Evolutionary conservation across 2,888 invertebrate genomes (phyloP), one percentile per base, ranked within the genome.

Genomic region (Timandra comae): DNA sequence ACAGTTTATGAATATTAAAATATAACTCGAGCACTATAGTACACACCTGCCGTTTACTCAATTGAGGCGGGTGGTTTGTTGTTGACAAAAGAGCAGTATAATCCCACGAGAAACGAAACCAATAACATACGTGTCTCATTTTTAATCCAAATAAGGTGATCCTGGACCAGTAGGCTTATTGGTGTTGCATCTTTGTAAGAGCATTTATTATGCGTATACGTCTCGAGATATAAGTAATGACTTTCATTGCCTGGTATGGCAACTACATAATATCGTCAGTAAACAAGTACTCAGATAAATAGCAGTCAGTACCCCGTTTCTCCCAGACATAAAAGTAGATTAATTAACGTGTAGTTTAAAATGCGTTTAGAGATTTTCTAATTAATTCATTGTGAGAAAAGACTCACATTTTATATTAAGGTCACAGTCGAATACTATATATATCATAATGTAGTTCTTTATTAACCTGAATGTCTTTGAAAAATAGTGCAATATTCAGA

Each of bases 201-300:
- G 16, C 16, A 16, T 9, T 43, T 27, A 43, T 38, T 49, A 49
- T 52, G 46, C 47, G 47, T 16, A 6, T 56, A 47, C 40, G 56
- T 51, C 43, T 55, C 48, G 41, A 49, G 52, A 49, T 51, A 61
- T 69, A 64, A 67, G 66, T 67, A 60, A 70, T 74, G 67, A 76
- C 77, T 82, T 82, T 82, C 79, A 76, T 81, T 71, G 78, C 68
- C 64, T 66, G 68, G 75, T 74, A 80, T 77, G 77, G 78, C 74
- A 76, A 71, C 71, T 4, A 40, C 42, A 44, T 46, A 24, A 9
- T 19, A n/a, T 19, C 16, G 16, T 27, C 24, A 30, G 34, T 24
- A 46, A 49, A 54, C 54, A 57, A 51, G 63, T 60, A 63, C 63
- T 63, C 63, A 63, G 61, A 66, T 38, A 33, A 41, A 30, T 26